phyloP scores from a whole-genome alignment of 2,113 vertebrate genomes.

The Ifrita kowaldi region DNA sequence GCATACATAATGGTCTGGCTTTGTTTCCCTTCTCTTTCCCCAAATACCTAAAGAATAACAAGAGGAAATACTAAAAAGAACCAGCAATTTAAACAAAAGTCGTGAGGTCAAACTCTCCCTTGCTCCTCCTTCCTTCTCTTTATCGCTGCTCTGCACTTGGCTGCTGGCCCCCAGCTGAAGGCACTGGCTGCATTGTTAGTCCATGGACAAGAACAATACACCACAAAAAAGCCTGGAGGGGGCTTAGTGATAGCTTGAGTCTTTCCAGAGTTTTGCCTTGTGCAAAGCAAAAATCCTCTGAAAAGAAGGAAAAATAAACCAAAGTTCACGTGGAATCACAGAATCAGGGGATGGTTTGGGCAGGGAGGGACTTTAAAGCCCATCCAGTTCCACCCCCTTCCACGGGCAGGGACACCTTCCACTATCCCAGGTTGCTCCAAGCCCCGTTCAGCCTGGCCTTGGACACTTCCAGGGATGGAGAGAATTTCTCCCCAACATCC shows the following conservation, averaged over 20 bases:
- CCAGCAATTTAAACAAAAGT: neutral
- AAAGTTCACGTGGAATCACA: neutral
- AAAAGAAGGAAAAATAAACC: neutral
- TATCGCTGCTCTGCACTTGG: neutral
- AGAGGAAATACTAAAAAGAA: slow-evolving; percentile 31
- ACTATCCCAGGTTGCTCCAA: neutral
- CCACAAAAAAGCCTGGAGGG: neutral
- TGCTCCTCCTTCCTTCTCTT: slow-evolving; percentile 28
- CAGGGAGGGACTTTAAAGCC: neutral
- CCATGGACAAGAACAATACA: neutral
- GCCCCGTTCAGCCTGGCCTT: accelerated
- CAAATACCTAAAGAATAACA: slow-evolving; percentile 14
- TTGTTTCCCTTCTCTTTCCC: neutral
- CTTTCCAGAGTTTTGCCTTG: neutral
- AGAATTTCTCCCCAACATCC: neutral
- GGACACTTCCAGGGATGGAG: neutral
- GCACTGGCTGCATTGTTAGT: neutral
- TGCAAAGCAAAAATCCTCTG: neutral
- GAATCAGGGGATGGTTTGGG: neutral
- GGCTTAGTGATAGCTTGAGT: neutral
- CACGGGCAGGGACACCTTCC: neutral
- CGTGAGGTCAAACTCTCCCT: slow-evolving; percentile 34
- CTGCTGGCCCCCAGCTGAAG: neutral
- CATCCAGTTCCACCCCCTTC: neutral
- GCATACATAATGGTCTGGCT: slow-evolving; percentile 8